These are phyloP conservation scores for Physeter macrocephalus DNA, from an alignment of 2,113 vertebrate genomes.

Conservation along the genomic window DNA sequence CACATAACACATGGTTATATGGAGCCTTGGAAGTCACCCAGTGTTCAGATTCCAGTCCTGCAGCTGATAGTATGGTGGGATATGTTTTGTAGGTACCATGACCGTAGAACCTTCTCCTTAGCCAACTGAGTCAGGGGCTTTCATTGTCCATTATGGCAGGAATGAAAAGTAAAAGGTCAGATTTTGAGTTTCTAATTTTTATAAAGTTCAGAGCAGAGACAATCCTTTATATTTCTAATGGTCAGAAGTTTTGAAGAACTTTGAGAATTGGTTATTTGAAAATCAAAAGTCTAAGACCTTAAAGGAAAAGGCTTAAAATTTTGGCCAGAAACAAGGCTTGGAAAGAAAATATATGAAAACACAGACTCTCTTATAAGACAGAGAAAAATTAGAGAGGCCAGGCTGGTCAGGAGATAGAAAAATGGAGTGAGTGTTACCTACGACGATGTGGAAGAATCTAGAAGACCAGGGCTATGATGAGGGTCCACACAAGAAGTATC, in stretches of 20 bases:
- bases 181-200: not conserved
- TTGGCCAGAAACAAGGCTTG: not conserved
- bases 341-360: not conserved
- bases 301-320: not conserved
- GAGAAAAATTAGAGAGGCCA: not conserved
- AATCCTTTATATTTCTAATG: not conserved
- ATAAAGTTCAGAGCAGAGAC: not conserved
- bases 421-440: not conserved
- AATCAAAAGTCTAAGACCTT: not conserved
- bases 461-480: not conserved
- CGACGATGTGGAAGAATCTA: not conserved
- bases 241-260: constrained; percentile 1
- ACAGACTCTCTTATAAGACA: not conserved
- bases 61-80: not conserved
- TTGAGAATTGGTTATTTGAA: not conserved
- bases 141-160: not conserved
- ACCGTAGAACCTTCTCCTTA: not conserved
- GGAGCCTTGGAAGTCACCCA: not conserved
- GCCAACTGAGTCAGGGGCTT: not conserved
- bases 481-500: not conserved
- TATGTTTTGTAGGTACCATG: not conserved
- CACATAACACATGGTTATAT: not conserved
- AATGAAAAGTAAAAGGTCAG: not conserved
- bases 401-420: not conserved
- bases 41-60: not conserved